Evolutionary conservation across 1,140 invertebrate species (phyloP), one percentile per base, ranked within the genome.

Genomic region (Lepidotrigona ventralis): DNA sequence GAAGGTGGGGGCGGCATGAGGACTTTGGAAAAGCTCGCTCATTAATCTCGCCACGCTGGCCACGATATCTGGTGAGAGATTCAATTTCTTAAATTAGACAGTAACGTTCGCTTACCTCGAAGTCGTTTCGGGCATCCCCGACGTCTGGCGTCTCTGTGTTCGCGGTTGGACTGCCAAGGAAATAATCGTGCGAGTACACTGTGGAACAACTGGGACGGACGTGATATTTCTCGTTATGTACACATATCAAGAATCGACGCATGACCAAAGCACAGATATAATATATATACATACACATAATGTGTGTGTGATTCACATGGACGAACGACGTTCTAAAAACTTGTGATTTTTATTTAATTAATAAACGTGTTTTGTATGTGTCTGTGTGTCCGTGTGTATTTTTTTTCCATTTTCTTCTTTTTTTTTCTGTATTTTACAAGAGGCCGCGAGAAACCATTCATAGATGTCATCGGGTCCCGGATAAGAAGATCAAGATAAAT

Each of bases 321-420:
- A 79, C 54, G 68, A 60, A 79, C 68, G 63, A 72, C 68, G 68
- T 93, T 93, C 91, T 93, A 92, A 93, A 94, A 94, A 94, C 91
- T 93, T 94, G 91, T 94, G 86, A 93, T 93, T 93, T 93, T 94
- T 92, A 93, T 94, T 77, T 93, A 94, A 93, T 94, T 94, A 94
- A 94, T 94, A 94, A 94, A 94, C 91, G 92, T 94, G 91, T 93
- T 89, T 87, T 83, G 88, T 88, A 83, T 69, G 73, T 75, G 73
- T 75, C 23, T 92, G 79, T 91, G 90, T 90, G 80, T 92, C 58
- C 90, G 81, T 91, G 90, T 93, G 80, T 60, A 39, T 75, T 73
- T 23, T 21, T 54, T n/a, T n/a, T 54, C 54, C 26, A 19, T 46
- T 84, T 92, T 89, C 23, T 46, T n/a, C 39, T 74, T 75, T 75